phyloP scores from a whole-genome alignment of 2,888 invertebrate genomes.

The Stenichneumon culpator region DNA sequence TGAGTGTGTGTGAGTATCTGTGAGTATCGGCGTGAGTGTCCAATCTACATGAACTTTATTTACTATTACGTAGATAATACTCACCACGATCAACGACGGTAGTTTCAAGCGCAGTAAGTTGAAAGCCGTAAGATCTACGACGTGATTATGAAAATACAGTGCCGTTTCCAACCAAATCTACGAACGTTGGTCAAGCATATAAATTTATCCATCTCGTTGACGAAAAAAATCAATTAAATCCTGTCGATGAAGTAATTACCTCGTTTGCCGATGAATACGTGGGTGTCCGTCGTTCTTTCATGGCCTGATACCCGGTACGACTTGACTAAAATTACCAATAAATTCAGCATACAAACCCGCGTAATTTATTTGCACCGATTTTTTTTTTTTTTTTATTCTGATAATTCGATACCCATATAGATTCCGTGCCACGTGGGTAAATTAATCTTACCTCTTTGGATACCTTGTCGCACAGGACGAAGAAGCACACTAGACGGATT shows the following conservation, averaged over 20 bases:
- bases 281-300: neutral
- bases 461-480: neutral
- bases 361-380: neutral
- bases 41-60: neutral
- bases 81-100: neutral
- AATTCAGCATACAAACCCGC: neutral
- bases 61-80: neutral
- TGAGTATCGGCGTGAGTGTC: no score
- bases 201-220: neutral
- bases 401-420: neutral
- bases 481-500: neutral
- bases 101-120: neutral
- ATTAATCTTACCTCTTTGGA: neutral
- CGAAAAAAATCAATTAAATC: neutral
- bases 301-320: neutral
- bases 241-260: neutral
- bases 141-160: neutral
- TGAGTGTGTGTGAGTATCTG: no score
- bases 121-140: neutral
- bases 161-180: neutral
- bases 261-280: neutral
- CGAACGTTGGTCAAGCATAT: neutral
- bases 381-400: neutral
- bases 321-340: neutral
- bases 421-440: no score